Conservation (phyloP, 2,113 vertebrate genomes). For the Girardinichthys multiradiatus region DNA sequence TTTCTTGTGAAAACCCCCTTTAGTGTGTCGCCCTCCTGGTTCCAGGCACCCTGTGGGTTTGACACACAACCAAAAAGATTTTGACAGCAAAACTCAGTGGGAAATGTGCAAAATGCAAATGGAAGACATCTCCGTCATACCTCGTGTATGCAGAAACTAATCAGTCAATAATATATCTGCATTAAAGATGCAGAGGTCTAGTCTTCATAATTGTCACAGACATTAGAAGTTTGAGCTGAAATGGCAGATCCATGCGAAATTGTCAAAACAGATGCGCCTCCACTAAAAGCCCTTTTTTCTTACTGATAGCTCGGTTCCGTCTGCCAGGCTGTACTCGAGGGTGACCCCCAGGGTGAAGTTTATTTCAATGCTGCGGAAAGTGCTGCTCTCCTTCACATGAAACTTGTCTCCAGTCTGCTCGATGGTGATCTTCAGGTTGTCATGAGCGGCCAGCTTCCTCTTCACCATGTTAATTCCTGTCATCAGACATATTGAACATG, state of each 20-base stretch:
- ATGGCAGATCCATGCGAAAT: too few relatives aligned
- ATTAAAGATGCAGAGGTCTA: too few relatives aligned
- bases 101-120: background rate
- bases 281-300: slow-evolving; percentile 50
- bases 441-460: slow-evolving; percentile 90
- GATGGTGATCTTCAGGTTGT: slow-evolving; percentile 89
- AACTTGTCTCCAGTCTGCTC: slow-evolving; percentile 89
- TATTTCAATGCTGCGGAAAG: slow-evolving; percentile 85
- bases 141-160: background rate
- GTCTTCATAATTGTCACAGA: too few relatives aligned
- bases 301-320: slow-evolving; percentile 90
- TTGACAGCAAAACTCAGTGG: background rate
- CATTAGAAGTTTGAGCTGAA: too few relatives aligned
- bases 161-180: too few relatives aligned
- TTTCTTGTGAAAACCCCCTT: slow-evolving; percentile 85
- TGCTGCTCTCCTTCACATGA: slow-evolving; percentile 87
- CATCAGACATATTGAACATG: slow-evolving; percentile 29
- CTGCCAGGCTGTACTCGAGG: slow-evolving; percentile 89
- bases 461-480: slow-evolving; percentile 90
- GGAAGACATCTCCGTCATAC: background rate
- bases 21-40: slow-evolving; percentile 80
- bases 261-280: background rate
- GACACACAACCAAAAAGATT: background rate
- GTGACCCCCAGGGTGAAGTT: slow-evolving; percentile 87
- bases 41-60: slow-evolving; percentile 85